phyloP scores from a whole-genome alignment of 2,888 invertebrate species.

The Pachycephus smyrnensis region DNA sequence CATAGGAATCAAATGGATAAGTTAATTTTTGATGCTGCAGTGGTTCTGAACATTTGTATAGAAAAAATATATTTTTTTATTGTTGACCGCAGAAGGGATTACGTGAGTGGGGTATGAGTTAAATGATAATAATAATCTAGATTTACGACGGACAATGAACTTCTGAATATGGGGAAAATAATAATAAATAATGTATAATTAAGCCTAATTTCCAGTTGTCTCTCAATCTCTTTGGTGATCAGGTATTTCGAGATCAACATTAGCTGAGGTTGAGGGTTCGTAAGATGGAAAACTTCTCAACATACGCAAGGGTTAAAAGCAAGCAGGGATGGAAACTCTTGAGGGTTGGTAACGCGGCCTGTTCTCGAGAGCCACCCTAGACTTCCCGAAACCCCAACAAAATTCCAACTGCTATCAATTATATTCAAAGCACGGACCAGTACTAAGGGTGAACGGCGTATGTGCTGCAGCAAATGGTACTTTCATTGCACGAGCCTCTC shows the following conservation, averaged over 20 bases:
- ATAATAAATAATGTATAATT: neutral
- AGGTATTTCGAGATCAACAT: neutral
- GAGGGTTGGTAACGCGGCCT: conserved; percentile 38
- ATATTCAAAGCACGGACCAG: conserved; percentile 58
- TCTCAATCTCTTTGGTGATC: neutral
- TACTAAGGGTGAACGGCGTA: conserved; percentile 41
- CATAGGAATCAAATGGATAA: neutral
- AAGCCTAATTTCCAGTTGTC: neutral
- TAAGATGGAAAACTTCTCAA: conserved; percentile 14
- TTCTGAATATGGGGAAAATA: neutral
- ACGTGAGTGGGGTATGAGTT: neutral
- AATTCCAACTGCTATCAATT: conserved; percentile 57
- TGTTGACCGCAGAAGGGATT: neutral
- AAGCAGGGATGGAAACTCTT: conserved; percentile 31
- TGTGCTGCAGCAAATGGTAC: conserved; percentile 56
- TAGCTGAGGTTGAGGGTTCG: conserved; percentile 10
- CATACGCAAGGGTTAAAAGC: conserved; percentile 22
- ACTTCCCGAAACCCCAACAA: conserved; percentile 36
- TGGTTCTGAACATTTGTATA: neutral
- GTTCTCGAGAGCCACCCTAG: conserved; percentile 24
- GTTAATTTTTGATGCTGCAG: neutral
- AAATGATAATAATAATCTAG: neutral
- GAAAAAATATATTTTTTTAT: neutral
- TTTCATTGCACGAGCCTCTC: conserved; percentile 58
- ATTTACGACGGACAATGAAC: neutral